These are phyloP conservation scores for Corydoras sp. DNA, from an alignment of 2,113 vertebrate genomes.

Conservation along the genomic window DNA sequence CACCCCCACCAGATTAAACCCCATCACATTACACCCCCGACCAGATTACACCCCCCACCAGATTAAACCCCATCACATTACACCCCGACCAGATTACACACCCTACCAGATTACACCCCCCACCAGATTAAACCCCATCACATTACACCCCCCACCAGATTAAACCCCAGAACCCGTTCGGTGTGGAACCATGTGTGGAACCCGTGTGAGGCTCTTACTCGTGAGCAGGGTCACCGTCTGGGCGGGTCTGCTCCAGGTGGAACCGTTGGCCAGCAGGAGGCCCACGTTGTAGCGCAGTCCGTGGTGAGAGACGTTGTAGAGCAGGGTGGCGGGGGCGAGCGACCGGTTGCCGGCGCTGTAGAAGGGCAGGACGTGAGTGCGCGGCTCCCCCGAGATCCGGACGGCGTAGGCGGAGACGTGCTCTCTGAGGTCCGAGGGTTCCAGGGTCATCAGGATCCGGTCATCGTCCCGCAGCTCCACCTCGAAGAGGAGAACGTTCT, in stretches of 20 bases:
- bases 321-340: constrained; percentile 66
- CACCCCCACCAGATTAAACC: too few species aligned
- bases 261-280: constrained; percentile 70
- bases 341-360: constrained; percentile 46
- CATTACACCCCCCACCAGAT: background rate
- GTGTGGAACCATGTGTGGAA: too few species aligned
- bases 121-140: too few species aligned
- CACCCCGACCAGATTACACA: too few species aligned
- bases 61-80: too few species aligned
- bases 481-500: constrained; percentile 71
- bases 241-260: constrained; percentile 70
- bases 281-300: constrained; percentile 84
- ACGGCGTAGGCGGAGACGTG: constrained; percentile 75
- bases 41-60: too few species aligned
- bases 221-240: constrained; percentile 79
- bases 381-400: constrained; percentile 83
- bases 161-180: background rate
- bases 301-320: constrained; percentile 81
- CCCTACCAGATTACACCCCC: too few species aligned
- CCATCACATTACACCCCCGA: too few species aligned
- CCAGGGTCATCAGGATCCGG: constrained; percentile 69
- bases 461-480: constrained; percentile 72
- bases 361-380: constrained; percentile 67
- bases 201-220: constrained; percentile 65
- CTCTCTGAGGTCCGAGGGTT: constrained; percentile 72